Base-by-base conservation (phyloP, 2,888 invertebrate species). In the Chaitophorus viminalis region DNA sequence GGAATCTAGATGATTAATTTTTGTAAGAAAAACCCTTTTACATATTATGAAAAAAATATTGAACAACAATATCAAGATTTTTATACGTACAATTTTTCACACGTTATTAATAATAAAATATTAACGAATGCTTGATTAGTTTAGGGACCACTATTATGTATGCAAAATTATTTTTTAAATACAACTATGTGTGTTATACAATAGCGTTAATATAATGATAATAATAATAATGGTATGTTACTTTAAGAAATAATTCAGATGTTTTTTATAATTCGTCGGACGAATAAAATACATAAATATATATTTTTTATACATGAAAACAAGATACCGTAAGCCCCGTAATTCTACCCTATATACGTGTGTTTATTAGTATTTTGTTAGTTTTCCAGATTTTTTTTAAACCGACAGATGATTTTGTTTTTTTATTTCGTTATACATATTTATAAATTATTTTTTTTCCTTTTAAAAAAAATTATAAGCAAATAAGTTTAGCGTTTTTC, bases 401-500 rank as follows among this genome's bases (percentile, higher is more conserved):
- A 46, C n/a, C 6, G 39, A 81, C 29, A 81, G 3, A 39, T 5
- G 18, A 39, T 46, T 68, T 46, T 65, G 2, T 60, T 25, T 60
- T n/a, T 79, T 11, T 65, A 4, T 81, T 46, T 25, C 52, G 4
- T 14, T 54, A 11, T 46, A 46, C 11, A 14, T 46, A 14, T 46
- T 11, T 14, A 11, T 46, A 46, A 46, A 46, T 46, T 46, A 14
- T 4, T 11, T 79, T 60, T 79, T 17, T 33, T 79, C 33, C 36
- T 14, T 79, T 79, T 39, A 0, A 29, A 11, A 68, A 81, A 46
- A 3, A 29, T 4, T 70, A 82, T 21, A n/a, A 52, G 72, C 70
- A 70, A 70, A 68, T 68, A 82, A 46, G 21, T 54, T n/a, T 3
- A 74, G 29, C 31, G 82, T 72, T 36, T 77, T 82, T 82, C 9